phyloP scores from a whole-genome alignment of 2,797 vertebrate species.

The Darevskia mixta region DNA sequence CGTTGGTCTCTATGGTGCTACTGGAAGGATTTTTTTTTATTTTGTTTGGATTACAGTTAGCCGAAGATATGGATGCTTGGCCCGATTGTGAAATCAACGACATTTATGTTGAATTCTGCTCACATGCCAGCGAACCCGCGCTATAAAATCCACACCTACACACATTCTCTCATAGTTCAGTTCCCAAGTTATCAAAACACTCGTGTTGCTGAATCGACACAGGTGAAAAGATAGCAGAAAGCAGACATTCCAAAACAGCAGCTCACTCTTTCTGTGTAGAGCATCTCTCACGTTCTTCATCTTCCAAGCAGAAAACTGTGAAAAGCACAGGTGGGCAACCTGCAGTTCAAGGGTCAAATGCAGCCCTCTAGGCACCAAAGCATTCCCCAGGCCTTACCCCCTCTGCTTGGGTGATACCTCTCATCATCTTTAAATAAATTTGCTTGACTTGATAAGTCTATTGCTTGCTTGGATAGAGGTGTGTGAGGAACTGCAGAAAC shows the following conservation, averaged over 20 bases:
- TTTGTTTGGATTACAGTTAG: not conserved
- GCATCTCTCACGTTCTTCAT: not conserved
- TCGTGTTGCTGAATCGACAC: not conserved
- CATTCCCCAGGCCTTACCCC: no score
- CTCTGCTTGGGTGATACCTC: no score
- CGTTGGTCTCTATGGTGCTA: no score
- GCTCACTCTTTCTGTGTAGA: not conserved
- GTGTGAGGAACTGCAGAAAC: no score
- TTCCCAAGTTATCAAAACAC: slow-evolving; percentile 36
- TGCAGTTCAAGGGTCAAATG: no score
- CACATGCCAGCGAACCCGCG: not conserved
- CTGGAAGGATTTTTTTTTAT: no score
- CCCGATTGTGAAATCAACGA: slow-evolving; percentile 39
- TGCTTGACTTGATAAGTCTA: no score
- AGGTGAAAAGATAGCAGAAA: not conserved
- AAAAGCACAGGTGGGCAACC: not conserved
- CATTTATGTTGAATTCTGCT: slow-evolving; percentile 22
- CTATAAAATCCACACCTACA: not conserved
- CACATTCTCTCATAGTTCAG: not conserved
- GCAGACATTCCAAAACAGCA: slow-evolving; percentile 2
- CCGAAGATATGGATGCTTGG: not conserved
- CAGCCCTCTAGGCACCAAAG: no score
- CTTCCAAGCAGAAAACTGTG: not conserved
- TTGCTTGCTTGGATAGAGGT: no score
- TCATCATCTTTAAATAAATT: no score